Percentiles rank a stretch among this genome's conserved stretches.
Conservation (phyloP, 2,797 vertebrate genomes). For the Aotus griseimembra region DNA sequence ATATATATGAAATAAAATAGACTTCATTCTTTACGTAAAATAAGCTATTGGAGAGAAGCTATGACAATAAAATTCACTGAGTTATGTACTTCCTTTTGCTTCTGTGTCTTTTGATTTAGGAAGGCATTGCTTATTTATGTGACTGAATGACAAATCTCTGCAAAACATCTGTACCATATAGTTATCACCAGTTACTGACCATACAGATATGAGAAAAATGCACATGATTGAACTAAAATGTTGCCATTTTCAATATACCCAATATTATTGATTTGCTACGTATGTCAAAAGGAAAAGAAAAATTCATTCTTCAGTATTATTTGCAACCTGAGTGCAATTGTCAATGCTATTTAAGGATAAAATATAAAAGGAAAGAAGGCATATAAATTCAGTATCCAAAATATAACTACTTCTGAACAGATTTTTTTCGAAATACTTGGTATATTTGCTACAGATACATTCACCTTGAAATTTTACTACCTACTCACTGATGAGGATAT, state of each 20-base stretch:
- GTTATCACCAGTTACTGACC: background rate
- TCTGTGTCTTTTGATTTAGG: constrained; percentile 6
- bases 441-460: constrained; percentile 45
- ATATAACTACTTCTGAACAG: constrained; percentile 46
- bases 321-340: background rate
- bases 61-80: background rate
- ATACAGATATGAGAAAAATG: background rate
- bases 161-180: background rate
- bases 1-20: background rate
- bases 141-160: background rate
- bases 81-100: background rate
- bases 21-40: background rate
- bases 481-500: constrained; percentile 32
- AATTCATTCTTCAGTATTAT: background rate
- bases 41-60: background rate
- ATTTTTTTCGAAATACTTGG: background rate
- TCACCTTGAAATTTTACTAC: constrained; percentile 52
- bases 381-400: background rate
- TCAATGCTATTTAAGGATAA: constrained; percentile 9
- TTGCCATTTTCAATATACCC: background rate
- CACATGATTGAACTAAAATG: background rate
- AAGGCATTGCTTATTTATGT: background rate
- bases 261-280: background rate
- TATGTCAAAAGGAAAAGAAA: background rate
- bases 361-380: background rate